phyloP scores from a whole-genome alignment of 23 tunicate genomes.

The Phallusia fumigata region DNA sequence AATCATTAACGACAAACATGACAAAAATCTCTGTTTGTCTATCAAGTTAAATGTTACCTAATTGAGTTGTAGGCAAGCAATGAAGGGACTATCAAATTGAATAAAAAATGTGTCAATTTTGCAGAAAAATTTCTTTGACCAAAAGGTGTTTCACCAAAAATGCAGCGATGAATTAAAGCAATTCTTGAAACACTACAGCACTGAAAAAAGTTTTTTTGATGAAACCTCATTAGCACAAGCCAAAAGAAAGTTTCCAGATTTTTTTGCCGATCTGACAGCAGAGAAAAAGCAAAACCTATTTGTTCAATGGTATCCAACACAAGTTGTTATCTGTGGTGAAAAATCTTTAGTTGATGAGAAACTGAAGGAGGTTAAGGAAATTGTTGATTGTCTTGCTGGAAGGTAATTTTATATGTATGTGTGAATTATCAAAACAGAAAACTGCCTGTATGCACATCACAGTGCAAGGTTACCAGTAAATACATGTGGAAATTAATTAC shows the following conservation, averaged over 20 bases:
- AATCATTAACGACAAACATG: no score
- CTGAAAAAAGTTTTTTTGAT: neutral
- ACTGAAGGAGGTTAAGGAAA: neutral
- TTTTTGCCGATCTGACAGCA: neutral
- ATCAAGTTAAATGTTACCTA: no score
- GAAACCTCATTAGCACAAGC: neutral
- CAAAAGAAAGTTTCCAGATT: neutral
- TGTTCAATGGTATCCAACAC: neutral
- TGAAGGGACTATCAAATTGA: no score
- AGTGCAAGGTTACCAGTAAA: no score
- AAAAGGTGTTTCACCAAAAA: neutral
- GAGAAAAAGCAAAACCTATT: neutral
- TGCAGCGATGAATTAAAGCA: neutral
- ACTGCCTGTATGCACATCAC: no score
- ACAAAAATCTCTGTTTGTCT: neutral
- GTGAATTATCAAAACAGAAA: no score
- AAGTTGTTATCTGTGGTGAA: conserved; percentile 5
- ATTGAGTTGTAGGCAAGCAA: no score
- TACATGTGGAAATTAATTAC: no score
- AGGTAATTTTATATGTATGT: neutral
- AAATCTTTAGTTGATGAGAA: neutral
- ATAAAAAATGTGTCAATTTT: no score
- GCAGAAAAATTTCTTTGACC: neutral
- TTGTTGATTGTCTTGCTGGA: neutral
- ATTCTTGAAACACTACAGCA: neutral